Conservation (phyloP, 2,113 vertebrate species). For the Chaetorhynchus papuensis region DNA sequence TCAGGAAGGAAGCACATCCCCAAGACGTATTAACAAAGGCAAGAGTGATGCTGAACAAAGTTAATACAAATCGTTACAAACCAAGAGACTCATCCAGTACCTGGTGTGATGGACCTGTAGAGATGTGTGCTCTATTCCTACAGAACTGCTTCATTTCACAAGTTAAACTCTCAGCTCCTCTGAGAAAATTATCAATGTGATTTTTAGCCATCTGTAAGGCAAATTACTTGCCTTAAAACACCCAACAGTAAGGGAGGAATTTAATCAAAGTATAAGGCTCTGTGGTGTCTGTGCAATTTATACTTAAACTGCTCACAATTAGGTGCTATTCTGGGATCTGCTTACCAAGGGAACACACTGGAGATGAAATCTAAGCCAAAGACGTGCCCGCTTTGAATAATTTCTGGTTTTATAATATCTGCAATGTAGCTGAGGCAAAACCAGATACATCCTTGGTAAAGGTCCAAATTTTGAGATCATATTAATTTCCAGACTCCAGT, state of each 20-base stretch:
- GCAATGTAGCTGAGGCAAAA: background rate
- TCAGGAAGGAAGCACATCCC: background rate
- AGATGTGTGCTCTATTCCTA: background rate
- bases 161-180: background rate
- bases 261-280: background rate
- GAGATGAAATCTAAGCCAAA: background rate
- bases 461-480: background rate
- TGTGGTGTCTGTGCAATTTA: background rate
- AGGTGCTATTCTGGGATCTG: background rate
- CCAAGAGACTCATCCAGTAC: background rate
- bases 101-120: background rate
- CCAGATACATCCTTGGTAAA: background rate
- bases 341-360: background rate
- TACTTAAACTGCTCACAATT: background rate
- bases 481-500: background rate
- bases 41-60: background rate
- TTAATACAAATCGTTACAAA: background rate
- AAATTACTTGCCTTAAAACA: background rate
- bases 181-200: background rate
- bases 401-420: background rate
- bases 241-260: background rate
- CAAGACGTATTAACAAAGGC: background rate
- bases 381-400: background rate
- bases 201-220: background rate
- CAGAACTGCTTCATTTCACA: background rate